Conservation (phyloP, 2,888 invertebrate species). For the Mycogona germanica region DNA sequence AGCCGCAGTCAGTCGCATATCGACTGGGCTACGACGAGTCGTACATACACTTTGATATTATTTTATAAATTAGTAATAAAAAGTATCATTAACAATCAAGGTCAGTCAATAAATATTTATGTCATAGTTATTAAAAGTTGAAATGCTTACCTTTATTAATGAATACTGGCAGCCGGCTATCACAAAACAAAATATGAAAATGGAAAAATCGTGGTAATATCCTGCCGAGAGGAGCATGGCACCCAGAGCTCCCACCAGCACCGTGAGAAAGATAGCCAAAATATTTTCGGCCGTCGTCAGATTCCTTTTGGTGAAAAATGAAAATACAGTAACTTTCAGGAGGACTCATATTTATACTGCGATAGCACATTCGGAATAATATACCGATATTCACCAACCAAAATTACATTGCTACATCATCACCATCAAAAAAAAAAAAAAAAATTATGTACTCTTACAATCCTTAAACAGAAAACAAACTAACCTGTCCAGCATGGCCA, state of each 20-base stretch:
- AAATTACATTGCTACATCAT: not conserved
- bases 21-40: no score
- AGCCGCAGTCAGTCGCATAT: no score
- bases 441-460: not conserved
- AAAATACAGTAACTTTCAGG: no score
- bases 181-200: conserved; percentile 93
- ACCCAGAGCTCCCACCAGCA: conserved; percentile 72
- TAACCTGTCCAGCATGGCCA: conserved; percentile 73
- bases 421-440: conserved; percentile 17
- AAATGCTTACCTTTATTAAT: conserved; percentile 51
- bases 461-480: conserved; percentile 3
- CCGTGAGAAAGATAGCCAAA: conserved; percentile 67
- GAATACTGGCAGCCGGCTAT: conserved; percentile 97
- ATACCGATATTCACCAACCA: no score
- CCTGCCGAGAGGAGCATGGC: conserved; percentile 66
- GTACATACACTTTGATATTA: no score
- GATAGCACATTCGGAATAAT: no score
- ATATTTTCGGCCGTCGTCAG: conserved; percentile 67
- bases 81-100: conserved; percentile 6
- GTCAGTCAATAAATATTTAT: no score
- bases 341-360: no score
- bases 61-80: no score
- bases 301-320: no score
- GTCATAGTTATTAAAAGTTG: not conserved
- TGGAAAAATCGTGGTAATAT: conserved; percentile 82